Percentiles rank a stretch among this genome's conserved stretches.
These are phyloP conservation scores for Heteronetta atricapilla DNA, from an alignment of 2,113 vertebrate genomes.

Conservation along the genomic window DNA sequence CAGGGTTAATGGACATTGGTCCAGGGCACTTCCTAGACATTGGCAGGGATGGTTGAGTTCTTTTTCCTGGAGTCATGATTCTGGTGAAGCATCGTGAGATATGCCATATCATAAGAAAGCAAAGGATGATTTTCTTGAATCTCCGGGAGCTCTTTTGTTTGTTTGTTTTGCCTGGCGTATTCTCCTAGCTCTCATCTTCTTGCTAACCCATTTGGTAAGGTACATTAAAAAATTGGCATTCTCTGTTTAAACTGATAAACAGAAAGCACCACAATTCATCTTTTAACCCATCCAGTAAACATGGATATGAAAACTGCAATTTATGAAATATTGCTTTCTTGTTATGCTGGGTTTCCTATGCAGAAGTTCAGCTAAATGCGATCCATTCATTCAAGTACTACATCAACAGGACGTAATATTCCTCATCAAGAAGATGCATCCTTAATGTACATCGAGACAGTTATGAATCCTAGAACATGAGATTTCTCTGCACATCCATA, in stretches of 20 bases:
- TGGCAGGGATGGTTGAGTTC: conserved; percentile 18
- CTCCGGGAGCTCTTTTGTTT: background rate
- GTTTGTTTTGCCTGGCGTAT: background rate
- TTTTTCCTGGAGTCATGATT: background rate
- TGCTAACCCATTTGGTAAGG: background rate
- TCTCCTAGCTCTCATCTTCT: background rate
- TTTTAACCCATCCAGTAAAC: background rate
- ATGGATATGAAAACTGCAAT: background rate
- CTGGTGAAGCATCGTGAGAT: background rate
- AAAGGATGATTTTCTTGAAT: background rate
- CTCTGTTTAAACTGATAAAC: background rate
- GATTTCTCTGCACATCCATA: background rate
- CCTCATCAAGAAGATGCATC: background rate
- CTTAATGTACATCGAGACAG: background rate
- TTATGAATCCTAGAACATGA: background rate
- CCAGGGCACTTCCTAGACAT: background rate
- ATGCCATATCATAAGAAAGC: background rate
- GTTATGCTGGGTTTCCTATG: background rate
- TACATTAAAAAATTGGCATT: background rate
- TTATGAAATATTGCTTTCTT: background rate
- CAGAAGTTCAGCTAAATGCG: background rate
- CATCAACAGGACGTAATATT: background rate
- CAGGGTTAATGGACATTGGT: conserved; percentile 36
- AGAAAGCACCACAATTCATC: background rate
- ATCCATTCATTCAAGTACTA: background rate